phyloP scores from a whole-genome alignment of 2,113 vertebrate species.

The Macaca nemestrina region DNA sequence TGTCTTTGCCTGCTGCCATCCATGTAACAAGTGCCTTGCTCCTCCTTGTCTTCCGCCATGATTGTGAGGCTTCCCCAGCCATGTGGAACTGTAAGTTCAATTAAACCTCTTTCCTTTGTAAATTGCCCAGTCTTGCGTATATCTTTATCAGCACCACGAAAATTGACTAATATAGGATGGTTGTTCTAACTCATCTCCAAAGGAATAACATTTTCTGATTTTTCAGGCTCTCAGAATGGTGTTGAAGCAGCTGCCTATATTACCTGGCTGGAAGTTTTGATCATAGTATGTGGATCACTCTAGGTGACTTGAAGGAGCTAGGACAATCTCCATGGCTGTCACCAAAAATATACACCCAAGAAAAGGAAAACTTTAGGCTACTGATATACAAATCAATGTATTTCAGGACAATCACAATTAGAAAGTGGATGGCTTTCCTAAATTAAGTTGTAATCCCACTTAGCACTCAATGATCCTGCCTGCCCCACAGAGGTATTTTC shows the following conservation, averaged over 20 bases:
- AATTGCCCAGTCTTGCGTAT: too few species aligned
- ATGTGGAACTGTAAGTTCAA: too few species aligned
- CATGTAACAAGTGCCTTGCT: too few species aligned
- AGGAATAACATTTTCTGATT: background rate
- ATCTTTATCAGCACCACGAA: too few species aligned
- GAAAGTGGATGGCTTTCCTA: background rate
- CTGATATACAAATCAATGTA: background rate
- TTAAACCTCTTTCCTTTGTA: too few species aligned
- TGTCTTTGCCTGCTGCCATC: too few species aligned
- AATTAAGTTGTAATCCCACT: background rate
- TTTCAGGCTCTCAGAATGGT: background rate
- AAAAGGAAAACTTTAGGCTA: background rate
- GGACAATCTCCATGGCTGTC: background rate
- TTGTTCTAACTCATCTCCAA: background rate
- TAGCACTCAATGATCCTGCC: background rate
- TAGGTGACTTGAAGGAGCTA: background rate
- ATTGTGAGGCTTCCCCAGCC: too few species aligned
- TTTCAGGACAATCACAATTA: background rate
- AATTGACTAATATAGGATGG: too few species aligned
- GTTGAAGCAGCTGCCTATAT: accelerated
- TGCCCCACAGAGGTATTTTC: background rate
- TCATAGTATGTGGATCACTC: too few species aligned
- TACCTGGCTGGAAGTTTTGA: background rate
- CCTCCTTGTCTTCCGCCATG: too few species aligned
- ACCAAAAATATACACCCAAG: background rate